Evolutionary conservation across 2,113 vertebrate genomes (phyloP).

Genomic region (Isichthys henryi): DNA sequence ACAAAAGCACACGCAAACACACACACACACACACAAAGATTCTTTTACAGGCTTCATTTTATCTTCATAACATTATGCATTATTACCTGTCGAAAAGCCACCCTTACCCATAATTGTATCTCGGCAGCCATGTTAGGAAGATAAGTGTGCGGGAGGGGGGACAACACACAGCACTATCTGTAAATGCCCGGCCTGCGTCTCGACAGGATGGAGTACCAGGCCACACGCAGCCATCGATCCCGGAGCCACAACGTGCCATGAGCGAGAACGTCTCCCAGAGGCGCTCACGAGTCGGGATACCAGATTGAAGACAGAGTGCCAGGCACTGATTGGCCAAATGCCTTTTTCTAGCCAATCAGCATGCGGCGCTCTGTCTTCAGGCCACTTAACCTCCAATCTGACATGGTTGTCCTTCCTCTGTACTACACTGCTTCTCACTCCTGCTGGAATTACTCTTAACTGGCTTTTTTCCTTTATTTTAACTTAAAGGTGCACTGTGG

Average conservation of each 20-base stretch:
- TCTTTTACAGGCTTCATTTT: not conserved
- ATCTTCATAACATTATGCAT: constrained; percentile 7
- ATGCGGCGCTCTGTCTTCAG: not conserved
- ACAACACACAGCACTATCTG: not conserved
- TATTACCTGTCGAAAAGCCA: constrained; percentile 1
- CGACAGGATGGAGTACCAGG: not conserved
- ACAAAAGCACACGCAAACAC: not conserved
- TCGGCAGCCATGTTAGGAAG: not conserved
- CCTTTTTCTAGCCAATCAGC: not conserved
- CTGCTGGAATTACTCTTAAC: not conserved
- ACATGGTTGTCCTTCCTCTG: not conserved
- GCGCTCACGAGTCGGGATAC: not conserved
- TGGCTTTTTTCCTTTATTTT: not conserved
- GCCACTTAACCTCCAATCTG: not conserved
- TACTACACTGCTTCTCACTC: not conserved
- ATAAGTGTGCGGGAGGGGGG: not conserved
- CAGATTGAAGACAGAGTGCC: not conserved
- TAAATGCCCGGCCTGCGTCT: not conserved
- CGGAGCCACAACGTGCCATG: not conserved
- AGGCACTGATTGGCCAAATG: not conserved
- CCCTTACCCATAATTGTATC: not conserved
- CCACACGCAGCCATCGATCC: not conserved
- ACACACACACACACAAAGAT: not conserved
- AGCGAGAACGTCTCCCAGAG: not conserved
- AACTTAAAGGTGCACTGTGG: not conserved